phyloP scores from a whole-genome alignment of 92 coral and sea anemone species.

The Montipora capitata region DNA sequence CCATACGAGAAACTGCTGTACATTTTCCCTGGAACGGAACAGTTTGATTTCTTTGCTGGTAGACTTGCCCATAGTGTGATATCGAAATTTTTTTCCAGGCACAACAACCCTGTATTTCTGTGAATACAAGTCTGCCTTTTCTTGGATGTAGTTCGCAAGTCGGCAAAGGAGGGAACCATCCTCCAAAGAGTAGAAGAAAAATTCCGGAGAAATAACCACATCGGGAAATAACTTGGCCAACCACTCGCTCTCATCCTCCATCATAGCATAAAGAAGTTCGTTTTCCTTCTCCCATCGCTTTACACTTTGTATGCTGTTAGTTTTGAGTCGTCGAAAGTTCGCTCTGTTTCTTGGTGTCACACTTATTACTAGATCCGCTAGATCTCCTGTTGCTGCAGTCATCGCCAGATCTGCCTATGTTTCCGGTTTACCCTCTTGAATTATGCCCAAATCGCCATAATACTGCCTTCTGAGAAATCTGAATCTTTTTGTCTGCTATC shows the following conservation, averaged over 20 bases:
- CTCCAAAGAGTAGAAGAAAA: constrained; percentile 96
- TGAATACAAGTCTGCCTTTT: constrained; percentile 86
- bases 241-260: constrained; percentile 98
- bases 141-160: constrained; percentile 96
- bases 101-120: constrained; percentile 70
- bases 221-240: constrained; percentile 90
- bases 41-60: constrained; percentile 81
- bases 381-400: constrained; percentile 13
- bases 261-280: constrained; percentile 97
- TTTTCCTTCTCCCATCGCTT: constrained; percentile 99
- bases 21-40: constrained; percentile 98
- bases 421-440: constrained; percentile 59
- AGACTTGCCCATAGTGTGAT: constrained; percentile 78
- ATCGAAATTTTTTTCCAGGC: constrained; percentile 87
- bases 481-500: constrained; percentile 4
- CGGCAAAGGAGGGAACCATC: constrained; percentile 95
- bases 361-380: constrained; percentile 40
- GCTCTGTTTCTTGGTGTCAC: constrained; percentile 94
- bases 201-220: constrained; percentile 88
- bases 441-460: constrained; percentile 40
- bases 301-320: constrained; percentile 93
- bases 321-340: constrained; percentile 94
- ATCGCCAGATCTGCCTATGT: constrained; percentile 11
- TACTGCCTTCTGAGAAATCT: constrained; percentile 2
- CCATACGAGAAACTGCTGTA: constrained; percentile 97